Evolutionary conservation across 53 echinoderm and acorn worm species (phyloP).

Genomic region (Patiria pectinifera): DNA sequence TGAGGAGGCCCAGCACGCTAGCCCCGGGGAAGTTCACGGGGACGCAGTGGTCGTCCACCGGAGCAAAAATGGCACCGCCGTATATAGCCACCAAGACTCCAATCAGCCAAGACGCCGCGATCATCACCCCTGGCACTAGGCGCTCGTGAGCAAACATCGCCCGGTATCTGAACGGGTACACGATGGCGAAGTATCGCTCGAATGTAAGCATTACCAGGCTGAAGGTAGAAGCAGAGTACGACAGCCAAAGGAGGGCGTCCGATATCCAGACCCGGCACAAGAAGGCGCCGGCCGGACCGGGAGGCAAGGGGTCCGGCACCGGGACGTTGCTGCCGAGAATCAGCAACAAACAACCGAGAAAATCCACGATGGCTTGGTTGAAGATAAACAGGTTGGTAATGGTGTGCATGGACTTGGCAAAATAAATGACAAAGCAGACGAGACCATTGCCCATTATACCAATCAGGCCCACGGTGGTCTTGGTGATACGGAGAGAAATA

Average conservation of each 20-base stretch:
- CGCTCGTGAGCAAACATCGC: slow-evolving; percentile 9
- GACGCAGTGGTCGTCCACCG: slow-evolving; percentile 33
- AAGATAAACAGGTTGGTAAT: slow-evolving; percentile 48
- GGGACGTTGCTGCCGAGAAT: slow-evolving; percentile 27
- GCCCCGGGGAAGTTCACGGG: slow-evolving; percentile 29
- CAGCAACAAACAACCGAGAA: slow-evolving; percentile 48
- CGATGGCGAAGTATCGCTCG: slow-evolving; percentile 54
- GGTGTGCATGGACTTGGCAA: slow-evolving; percentile 38
- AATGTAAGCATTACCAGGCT: slow-evolving; percentile 38
- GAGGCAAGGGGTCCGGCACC: slow-evolving; percentile 17
- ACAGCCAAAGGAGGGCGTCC: slow-evolving; percentile 13
- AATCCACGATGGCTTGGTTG: slow-evolving; percentile 58
- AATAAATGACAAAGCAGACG: slow-evolving; percentile 49
- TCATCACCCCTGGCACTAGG: background rate
- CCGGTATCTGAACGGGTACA: slow-evolving; percentile 49
- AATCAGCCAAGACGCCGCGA: slow-evolving; percentile 28
- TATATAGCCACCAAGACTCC: slow-evolving; percentile 23
- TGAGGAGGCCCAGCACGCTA: slow-evolving; percentile 27
- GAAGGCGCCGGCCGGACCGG: slow-evolving; percentile 12
- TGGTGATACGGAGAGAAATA: slow-evolving; percentile 8
- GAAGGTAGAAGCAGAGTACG: slow-evolving; percentile 37
- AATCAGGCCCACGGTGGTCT: slow-evolving; percentile 41
- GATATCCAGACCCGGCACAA: slow-evolving; percentile 45
- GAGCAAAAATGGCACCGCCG: slow-evolving; percentile 42
- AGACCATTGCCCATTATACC: slow-evolving; percentile 51